Conservation (phyloP, 2,888 invertebrate genomes). For the Criorhina ranunculi region DNA sequence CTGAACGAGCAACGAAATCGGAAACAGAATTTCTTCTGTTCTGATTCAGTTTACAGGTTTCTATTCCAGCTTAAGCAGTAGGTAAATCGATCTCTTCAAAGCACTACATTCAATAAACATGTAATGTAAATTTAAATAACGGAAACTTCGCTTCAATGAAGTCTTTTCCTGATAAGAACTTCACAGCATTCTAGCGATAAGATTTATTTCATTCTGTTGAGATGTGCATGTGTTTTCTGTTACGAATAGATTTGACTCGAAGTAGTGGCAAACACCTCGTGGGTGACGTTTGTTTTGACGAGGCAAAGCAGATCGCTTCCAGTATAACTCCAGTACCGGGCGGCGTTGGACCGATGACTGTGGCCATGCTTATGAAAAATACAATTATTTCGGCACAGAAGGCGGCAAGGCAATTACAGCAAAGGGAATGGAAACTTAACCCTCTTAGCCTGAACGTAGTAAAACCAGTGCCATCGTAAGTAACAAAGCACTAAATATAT, state of each 20-base stretch:
- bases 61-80: no score
- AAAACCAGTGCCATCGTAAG: conserved; percentile 93
- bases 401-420: conserved; percentile 86
- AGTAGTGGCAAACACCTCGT: conserved; percentile 93
- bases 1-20: no score
- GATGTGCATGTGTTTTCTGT: no score
- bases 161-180: no score
- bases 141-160: no score
- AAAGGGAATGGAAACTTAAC: conserved; percentile 89
- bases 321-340: conserved; percentile 97
- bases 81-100: no score
- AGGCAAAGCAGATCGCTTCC: conserved; percentile 92
- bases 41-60: no score
- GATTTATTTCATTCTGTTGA: no score
- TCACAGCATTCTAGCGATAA: no score
- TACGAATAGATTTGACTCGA: conserved; percentile 88
- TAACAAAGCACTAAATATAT: background rate
- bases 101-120: no score
- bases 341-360: conserved; percentile 99
- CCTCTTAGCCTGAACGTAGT: conserved; percentile 88
- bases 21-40: no score
- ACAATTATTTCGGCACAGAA: conserved; percentile 93
- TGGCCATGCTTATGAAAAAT: conserved; percentile 98
- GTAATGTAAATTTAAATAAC: no score
- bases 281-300: conserved; percentile 97